Evolutionary conservation across 2,888 invertebrate species (phyloP).

Genomic region (Sinopyrophorus schimmeli): DNA sequence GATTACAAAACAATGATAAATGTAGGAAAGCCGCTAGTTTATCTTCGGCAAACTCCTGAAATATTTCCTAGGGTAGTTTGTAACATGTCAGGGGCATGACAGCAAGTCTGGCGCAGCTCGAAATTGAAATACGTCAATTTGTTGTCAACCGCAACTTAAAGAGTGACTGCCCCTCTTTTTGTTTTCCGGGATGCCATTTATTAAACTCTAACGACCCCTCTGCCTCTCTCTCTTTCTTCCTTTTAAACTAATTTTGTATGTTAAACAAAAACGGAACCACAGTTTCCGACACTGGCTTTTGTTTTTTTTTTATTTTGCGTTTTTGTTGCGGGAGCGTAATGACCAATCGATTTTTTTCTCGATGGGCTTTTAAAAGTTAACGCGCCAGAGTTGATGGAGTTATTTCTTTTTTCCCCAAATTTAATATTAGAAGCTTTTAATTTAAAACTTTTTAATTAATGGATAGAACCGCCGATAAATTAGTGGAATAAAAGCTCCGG

Average conservation of each 20-base stretch:
- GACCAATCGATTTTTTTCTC: constrained; percentile 23
- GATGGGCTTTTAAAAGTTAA: constrained; percentile 13
- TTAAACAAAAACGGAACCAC: constrained; percentile 3
- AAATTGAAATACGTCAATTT: constrained; percentile 31
- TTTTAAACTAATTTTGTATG: constrained; percentile 1
- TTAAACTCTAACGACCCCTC: constrained; percentile 21
- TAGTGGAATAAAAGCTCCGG: constrained; percentile 8
- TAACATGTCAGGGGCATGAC: constrained; percentile 23
- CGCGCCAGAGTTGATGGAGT: constrained; percentile 15
- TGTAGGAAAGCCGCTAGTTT: constrained; percentile 19
- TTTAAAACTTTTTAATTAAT: constrained; percentile 20
- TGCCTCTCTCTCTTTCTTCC: constrained; percentile 17
- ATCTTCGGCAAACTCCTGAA: constrained; percentile 22
- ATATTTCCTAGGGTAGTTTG: constrained; percentile 24
- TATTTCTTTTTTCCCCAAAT: constrained; percentile 16
- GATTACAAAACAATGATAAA: constrained; percentile 25
- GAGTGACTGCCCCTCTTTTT: constrained; percentile 18
- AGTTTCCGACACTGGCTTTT: too few species aligned
- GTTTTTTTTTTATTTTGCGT: constrained; percentile 10
- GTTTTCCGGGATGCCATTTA: constrained; percentile 21
- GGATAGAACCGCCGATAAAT: constrained; percentile 13
- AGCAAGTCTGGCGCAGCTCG: constrained; percentile 22
- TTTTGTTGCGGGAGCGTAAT: constrained; percentile 14
- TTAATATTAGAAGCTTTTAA: too few species aligned
- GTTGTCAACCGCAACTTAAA: constrained; percentile 27